These are phyloP conservation scores for Panonychus citri DNA, from an alignment of 1,140 invertebrate genomes.

Conservation along the genomic window DNA sequence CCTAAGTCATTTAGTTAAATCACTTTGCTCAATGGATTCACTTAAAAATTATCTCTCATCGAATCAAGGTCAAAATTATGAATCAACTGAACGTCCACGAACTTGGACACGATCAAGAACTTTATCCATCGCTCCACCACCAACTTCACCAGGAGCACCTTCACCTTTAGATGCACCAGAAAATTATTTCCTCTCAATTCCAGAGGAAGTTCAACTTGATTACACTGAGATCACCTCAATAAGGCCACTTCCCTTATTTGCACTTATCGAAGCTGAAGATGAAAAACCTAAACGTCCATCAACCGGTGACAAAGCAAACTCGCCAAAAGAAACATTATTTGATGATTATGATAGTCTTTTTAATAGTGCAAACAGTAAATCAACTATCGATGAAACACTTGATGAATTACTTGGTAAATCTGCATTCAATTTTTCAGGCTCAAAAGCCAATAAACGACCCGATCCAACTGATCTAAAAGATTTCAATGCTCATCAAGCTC, in stretches of 20 bases:
- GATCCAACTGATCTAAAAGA: conserved; percentile 33
- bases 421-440: conserved; percentile 12
- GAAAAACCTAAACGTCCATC: not conserved
- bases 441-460: conserved; percentile 10
- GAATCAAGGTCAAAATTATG: not conserved
- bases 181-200: conserved; percentile 18
- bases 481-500: conserved; percentile 53
- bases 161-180: conserved; percentile 28
- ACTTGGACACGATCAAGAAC: conserved; percentile 59
- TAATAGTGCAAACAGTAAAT: conserved; percentile 14
- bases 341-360: conserved; percentile 22
- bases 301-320: not conserved
- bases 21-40: conserved; percentile 16
- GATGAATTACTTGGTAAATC: conserved; percentile 34
- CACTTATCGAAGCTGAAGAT: conserved; percentile 63
- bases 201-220: conserved; percentile 68
- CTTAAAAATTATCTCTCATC: not conserved
- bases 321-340: not conserved
- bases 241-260: conserved; percentile 84
- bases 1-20: conserved; percentile 71
- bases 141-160: conserved; percentile 18
- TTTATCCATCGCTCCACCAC: conserved; percentile 30
- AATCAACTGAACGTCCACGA: conserved; percentile 5
- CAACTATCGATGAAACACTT: conserved; percentile 46
- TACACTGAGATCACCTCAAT: conserved; percentile 91